Evolutionary conservation across 2,888 invertebrate genomes (phyloP).

Genomic region (Eudasyphora cyanicolor): DNA sequence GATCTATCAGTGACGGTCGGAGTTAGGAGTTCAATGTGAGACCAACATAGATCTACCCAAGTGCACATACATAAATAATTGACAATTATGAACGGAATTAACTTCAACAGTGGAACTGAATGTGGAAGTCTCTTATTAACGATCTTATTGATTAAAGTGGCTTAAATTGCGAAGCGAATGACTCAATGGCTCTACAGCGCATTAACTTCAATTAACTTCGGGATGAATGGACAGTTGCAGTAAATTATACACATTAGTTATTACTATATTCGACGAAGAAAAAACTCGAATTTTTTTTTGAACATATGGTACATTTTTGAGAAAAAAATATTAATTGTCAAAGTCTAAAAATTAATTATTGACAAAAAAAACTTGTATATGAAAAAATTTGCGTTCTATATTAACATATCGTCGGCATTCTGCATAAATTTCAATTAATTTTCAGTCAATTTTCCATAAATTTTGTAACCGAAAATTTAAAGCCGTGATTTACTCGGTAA

Average conservation of each 20-base stretch:
- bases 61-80: neutral
- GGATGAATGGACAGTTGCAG: conserved; percentile 19
- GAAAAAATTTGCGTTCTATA: no score
- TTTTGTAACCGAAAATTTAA: no score
- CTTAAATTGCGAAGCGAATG: conserved; percentile 17
- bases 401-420: no score
- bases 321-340: neutral
- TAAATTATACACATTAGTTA: no score
- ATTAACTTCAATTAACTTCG: conserved; percentile 59
- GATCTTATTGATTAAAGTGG: conserved; percentile 48
- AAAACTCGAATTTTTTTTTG: no score
- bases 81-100: neutral
- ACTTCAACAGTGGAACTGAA: neutral
- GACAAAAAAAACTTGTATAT: no score
- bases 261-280: no score
- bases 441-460: no score
- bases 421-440: no score
- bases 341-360: no score
- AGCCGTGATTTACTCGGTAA: no score
- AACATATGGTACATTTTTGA: neutral
- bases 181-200: conserved; percentile 39
- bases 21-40: no score
- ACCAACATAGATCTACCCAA: neutral
- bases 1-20: neutral
- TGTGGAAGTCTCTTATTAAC: conserved; percentile 4